Conservation (phyloP, 1,140 invertebrate genomes). For the Atta cephalotes region DNA sequence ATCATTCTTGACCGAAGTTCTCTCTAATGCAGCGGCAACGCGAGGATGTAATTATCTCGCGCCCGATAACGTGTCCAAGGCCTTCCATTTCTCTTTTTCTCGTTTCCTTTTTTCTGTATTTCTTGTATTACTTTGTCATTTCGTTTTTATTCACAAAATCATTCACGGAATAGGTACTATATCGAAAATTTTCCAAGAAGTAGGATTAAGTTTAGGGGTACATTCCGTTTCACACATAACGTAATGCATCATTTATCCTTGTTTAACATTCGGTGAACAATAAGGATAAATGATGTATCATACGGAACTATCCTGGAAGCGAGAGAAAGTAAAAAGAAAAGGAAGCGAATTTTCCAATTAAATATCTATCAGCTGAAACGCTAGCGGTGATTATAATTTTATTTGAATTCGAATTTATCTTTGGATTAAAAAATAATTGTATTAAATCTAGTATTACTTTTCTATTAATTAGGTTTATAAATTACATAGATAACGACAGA, state of each 20-base stretch:
- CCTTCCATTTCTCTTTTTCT: neutral
- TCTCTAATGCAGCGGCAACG: constrained; percentile 32
- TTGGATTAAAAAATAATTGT: neutral
- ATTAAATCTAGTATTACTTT: neutral
- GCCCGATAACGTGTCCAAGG: neutral
- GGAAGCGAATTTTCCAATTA: neutral
- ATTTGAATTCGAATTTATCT: neutral
- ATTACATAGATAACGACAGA: too few relatives aligned
- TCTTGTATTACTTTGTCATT: neutral
- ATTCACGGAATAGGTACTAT: neutral
- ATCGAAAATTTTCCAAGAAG: neutral
- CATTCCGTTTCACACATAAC: too few relatives aligned
- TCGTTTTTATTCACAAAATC: neutral
- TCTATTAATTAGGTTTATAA: neutral
- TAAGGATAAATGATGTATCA: too few relatives aligned
- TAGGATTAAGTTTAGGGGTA: neutral
- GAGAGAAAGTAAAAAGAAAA: neutral
- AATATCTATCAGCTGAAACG: neutral
- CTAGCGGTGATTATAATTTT: neutral
- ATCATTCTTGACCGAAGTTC: constrained; percentile 29
- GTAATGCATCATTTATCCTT: too few relatives aligned
- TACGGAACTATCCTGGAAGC: too few relatives aligned
- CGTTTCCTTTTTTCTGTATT: neutral
- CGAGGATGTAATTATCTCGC: constrained; percentile 32
- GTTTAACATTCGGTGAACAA: too few relatives aligned